Evolutionary conservation across 2,797 vertebrate genomes (phyloP), one percentile per base, ranked within the genome.

Genomic region (Setipinna tenuifilis): DNA sequence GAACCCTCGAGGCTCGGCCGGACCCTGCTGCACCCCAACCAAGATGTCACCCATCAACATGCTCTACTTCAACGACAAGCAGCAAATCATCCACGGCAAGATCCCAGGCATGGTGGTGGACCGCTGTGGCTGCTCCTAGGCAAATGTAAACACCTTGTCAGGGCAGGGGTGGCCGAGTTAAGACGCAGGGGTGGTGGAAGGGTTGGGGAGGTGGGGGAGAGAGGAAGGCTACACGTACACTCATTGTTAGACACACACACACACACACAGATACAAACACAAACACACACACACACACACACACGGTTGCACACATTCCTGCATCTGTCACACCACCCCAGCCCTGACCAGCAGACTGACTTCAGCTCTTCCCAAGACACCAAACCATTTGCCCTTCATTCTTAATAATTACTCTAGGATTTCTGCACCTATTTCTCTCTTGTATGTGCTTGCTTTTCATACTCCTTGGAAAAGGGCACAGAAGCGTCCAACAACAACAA

Each of bases 11-110:
- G 98, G 98, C 91, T 99, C 98, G 0, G 98, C 98, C 0, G 98
- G 98, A 86, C 98, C 98, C 86, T 99, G 98, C 95, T 99, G 98
- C 89, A 99, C 98, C 21, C 98, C 98, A 11, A 99, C 98, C 94
- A 99, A 99, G 96, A 99, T 99, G 98, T 99, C 98, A 80, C 98
- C 98, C 75, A 99, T 99, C 95, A 99, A 99, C 95, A 99, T 99
- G 98, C 97, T 99, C 89, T 99, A 99, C 95, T 99, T 99, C 95
- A 99, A 99, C 89, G 98, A 99, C 96, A 99, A 99, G 93, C 98
- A 99, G 95, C 98, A 99, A 93, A 99, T 99, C 91, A 99, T 99
- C 94, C 98, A 99, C 23, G 98, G 98, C 89, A 99, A 99, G 95
- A 99, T 99, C 92, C 98, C 98, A 0, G 98, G 98, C 89, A 99